phyloP scores from a whole-genome alignment of 1,140 invertebrate genomes.

The Brachionus manjavacas region DNA sequence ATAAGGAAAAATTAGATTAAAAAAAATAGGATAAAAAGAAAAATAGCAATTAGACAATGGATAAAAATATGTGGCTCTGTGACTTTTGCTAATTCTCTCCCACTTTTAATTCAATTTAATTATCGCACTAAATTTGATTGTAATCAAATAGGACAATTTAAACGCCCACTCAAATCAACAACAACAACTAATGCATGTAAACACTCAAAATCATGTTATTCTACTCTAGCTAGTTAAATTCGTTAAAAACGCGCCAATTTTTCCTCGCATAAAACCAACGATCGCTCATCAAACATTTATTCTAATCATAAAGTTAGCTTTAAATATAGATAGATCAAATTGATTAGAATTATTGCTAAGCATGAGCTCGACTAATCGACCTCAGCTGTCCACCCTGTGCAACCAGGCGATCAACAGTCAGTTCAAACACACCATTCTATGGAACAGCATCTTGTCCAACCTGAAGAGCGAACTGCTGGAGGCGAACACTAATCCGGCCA shows the following conservation, averaged over 20 bases:
- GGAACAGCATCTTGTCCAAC: slow-evolving; percentile 28
- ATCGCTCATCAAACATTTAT: background rate
- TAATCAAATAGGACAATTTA: background rate
- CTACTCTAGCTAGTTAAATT: background rate
- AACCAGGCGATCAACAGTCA: background rate
- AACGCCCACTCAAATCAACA: slow-evolving; percentile 5
- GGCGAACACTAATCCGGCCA: background rate
- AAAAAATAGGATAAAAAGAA: too few species aligned
- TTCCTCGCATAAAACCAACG: background rate
- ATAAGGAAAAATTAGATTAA: too few species aligned
- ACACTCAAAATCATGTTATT: background rate
- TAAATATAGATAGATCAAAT: background rate
- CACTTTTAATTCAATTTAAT: too few species aligned
- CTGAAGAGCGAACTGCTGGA: background rate
- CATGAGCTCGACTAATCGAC: slow-evolving; percentile 5
- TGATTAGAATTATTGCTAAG: too few species aligned
- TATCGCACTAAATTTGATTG: too few species aligned
- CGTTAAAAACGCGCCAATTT: background rate
- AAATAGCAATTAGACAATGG: too few species aligned
- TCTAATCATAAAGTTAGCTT: background rate
- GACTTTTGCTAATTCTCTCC: background rate
- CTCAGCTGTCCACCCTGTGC: background rate
- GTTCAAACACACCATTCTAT: slow-evolving; percentile 29
- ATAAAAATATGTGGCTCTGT: background rate
- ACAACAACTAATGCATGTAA: background rate